Base-by-base conservation (phyloP, 1,140 invertebrate species). In the Ooceraea biroi region DNA sequence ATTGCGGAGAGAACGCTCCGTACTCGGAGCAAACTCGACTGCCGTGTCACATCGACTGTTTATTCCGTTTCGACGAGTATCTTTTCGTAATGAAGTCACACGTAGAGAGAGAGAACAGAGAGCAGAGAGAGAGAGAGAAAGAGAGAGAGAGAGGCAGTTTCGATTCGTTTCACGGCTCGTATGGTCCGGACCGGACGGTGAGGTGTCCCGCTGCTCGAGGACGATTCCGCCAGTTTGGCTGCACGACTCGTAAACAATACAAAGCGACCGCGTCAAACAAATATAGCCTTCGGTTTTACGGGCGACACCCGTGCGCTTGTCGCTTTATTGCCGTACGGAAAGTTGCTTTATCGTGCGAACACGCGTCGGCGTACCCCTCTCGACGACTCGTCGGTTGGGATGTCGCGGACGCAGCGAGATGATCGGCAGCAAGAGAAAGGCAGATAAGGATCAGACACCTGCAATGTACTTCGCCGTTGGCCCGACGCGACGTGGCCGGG, bases 241-340 rank as follows among this genome's bases (percentile, higher is more conserved):
- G 22, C 77, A 82, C 84, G 25, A 73, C 83, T 77, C 88, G 85
- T 89, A 87, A 89, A 89, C 88, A 89, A 87, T 85, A 89, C 87
- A 88, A 88, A 83, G 87, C 78, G 58, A 76, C 82, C 78, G 41
- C 71, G 66, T 66, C 68, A 90, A 90, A 90, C 89, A 90, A 90
- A 91, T 89, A 87, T 88, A 89, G 83, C 78, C 78, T 17, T 60
- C 27, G 69, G 84, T 87, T 91, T 91, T 90, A 91, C 84, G 88
- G 68, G 61, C 85, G 55, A 80, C 83, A 69, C 27, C 57, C 76
- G 52, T 57, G 50, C 12, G 76, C 69, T 74, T 88, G 25, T 74
- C 73, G 80, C 68, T 91, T 90, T 89, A 91, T 88, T 69, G 71
- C 74, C 76, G 80, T 36, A 89, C 88, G 73, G 83, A 85, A 88